These are phyloP conservation scores for Orthonyx spaldingii DNA, from an alignment of 2,113 vertebrate species.

Conservation along the genomic window DNA sequence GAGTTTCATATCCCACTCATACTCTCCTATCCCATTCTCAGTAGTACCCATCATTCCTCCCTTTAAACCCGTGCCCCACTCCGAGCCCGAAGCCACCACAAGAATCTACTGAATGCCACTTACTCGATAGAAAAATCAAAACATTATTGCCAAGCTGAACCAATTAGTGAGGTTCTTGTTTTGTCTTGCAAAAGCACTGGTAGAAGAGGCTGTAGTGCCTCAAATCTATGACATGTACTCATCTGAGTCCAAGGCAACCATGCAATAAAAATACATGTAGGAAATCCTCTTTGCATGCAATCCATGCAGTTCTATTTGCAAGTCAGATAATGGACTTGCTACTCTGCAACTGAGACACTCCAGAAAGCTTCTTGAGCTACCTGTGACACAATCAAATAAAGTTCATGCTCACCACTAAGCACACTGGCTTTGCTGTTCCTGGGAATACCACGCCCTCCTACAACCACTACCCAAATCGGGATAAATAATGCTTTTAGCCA, in stretches of 20 bases:
- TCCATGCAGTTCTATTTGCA: background rate
- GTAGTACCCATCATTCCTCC: background rate
- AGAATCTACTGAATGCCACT: background rate
- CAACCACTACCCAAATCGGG: background rate
- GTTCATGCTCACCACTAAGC: background rate
- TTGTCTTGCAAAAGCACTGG: background rate
- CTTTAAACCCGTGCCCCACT: background rate
- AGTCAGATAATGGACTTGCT: background rate
- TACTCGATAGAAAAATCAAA: background rate
- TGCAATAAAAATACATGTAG: background rate
- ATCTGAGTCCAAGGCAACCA: background rate
- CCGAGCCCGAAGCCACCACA: background rate
- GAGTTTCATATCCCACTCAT: background rate
- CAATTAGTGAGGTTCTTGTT: background rate
- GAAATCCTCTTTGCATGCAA: background rate
- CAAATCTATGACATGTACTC: background rate
- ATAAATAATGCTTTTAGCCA: conserved; percentile 51
- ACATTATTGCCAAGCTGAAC: background rate
- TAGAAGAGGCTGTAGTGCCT: background rate
- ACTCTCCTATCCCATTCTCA: background rate
- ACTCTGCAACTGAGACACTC: background rate
- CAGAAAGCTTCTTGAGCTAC: background rate
- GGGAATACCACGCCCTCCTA: conserved; percentile 48
- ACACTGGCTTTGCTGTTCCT: background rate
- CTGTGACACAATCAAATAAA: conserved; percentile 3